phyloP scores from a whole-genome alignment of 2,113 vertebrate genomes.

The Nannobrachium achirus region DNA sequence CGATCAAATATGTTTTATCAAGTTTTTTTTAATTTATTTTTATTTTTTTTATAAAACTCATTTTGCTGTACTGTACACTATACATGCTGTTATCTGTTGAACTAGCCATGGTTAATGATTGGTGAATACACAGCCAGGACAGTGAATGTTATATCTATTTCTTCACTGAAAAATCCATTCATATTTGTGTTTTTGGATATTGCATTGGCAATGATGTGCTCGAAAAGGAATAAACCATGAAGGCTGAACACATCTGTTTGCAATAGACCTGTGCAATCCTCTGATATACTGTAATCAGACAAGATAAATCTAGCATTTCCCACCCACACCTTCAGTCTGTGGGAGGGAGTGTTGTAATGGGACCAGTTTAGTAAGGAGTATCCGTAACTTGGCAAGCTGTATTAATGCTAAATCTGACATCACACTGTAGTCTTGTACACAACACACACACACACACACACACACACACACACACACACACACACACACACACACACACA shows the following conservation, averaged over 20 bases:
- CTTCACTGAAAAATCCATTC: neutral
- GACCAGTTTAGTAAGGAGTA: neutral
- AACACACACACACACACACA: neutral
- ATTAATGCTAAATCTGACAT: neutral
- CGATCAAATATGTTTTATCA: too few species aligned
- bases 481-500: neutral
- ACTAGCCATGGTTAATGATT: conserved; percentile 8
- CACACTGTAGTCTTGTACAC: neutral
- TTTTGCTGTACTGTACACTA: too few species aligned
- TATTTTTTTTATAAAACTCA: neutral
- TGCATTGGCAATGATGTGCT: neutral
- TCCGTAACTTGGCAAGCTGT: neutral
- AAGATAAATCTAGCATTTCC: neutral
- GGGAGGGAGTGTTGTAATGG: neutral
- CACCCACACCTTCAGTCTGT: too few species aligned
- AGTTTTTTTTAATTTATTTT: neutral
- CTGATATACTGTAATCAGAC: too few species aligned
- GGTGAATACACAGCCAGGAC: neutral
- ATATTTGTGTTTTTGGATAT: neutral
- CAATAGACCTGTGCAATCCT: too few species aligned
- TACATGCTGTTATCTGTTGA: neutral
- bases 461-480: neutral
- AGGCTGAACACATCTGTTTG: neutral
- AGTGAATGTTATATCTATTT: neutral
- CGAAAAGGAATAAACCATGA: neutral